A percentile compares a stretch with the other conserved stretches of the same genome.
Evolutionary conservation across 2,888 invertebrate genomes (phyloP).

Genomic region (Synanthedon vespiformis): DNA sequence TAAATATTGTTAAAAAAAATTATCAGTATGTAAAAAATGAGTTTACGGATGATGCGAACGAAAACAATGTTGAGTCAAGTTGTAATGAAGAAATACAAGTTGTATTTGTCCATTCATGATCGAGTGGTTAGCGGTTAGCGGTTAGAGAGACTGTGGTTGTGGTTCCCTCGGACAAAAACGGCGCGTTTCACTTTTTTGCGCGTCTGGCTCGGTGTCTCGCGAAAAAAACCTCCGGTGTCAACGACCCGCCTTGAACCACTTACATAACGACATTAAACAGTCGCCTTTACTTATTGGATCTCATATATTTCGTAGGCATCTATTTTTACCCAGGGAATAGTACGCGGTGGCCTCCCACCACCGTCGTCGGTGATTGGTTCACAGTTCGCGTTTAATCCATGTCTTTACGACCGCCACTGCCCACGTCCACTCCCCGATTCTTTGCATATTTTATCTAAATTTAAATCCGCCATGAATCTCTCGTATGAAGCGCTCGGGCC

Average conservation of each 20-base stretch:
- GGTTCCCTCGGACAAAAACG: slow-evolving; percentile 38
- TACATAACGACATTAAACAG: slow-evolving; percentile 30
- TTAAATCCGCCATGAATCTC: no score
- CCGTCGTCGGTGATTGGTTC: no score
- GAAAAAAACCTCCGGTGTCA: slow-evolving; percentile 45
- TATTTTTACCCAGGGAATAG: background rate
- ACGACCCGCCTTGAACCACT: slow-evolving; percentile 65
- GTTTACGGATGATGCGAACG: no score
- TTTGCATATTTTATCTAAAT: no score
- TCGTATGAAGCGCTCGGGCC: no score
- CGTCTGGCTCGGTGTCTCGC: slow-evolving; percentile 57
- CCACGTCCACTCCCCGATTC: slow-evolving; percentile 9
- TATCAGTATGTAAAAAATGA: no score
- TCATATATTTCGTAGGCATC: background rate
- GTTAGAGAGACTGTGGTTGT: slow-evolving; percentile 8
- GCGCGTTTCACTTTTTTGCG: slow-evolving; percentile 62
- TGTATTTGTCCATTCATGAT: slow-evolving; percentile 1
- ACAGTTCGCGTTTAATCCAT: background rate
- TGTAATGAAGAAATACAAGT: no score
- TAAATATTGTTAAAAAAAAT: no score
- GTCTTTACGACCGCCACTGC: slow-evolving; percentile 1
- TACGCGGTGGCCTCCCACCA: background rate
- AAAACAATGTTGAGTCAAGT: no score
- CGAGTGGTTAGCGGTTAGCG: slow-evolving; percentile 1
- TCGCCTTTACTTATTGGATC: background rate